Base-by-base conservation (phyloP, 2,797 vertebrate species). In the Etheostoma perlongum region DNA sequence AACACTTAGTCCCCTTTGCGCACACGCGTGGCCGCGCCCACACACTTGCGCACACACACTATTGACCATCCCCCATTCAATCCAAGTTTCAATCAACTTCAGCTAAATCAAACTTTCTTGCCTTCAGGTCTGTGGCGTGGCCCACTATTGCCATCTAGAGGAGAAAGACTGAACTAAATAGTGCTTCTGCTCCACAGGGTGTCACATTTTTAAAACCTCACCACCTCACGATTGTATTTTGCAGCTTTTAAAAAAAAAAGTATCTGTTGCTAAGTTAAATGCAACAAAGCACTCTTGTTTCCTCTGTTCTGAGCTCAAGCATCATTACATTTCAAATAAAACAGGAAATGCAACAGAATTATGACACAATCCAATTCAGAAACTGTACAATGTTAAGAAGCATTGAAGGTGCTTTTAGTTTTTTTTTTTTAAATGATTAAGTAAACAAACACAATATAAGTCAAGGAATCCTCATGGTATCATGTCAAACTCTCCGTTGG, bases 331-430 rank as follows among this genome's bases (percentile, higher is more conserved):
- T 85, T 87, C 81, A 89, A 90, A 90, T 83, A 89, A 93, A 90
- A 92, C 51, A n/a, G 60, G 36, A 81, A 82, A 82, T 40, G 74
- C 76, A 87, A 87, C 85, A 85, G 68, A 85, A 84, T 57, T 2
- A 46, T 72, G 69, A 87, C 70, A 78, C 36, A 77, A 68, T 85
- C 75, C 48, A 88, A 87, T 85, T 81, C 72, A 82, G 51, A 83
- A 82, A 81, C 89, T 92, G 87, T 92, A 94, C 90, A 94, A 84
- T 70, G 82, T 91, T 84, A 89, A 87, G 90, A 91, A 91, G 85
- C 79, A 60, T 91, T 76, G 54, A 92, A 93, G 93, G 91, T 92
- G 92, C 91, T 77, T 87, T 73, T 76, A 82, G 74, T 72, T 88
- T 52, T 51, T 79, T n/a, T 82, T 67, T 62, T 58, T 68, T 40